These are phyloP conservation scores for Aphaenogaster floridana DNA, from an alignment of 1,140 invertebrate genomes.

Conservation along the genomic window DNA sequence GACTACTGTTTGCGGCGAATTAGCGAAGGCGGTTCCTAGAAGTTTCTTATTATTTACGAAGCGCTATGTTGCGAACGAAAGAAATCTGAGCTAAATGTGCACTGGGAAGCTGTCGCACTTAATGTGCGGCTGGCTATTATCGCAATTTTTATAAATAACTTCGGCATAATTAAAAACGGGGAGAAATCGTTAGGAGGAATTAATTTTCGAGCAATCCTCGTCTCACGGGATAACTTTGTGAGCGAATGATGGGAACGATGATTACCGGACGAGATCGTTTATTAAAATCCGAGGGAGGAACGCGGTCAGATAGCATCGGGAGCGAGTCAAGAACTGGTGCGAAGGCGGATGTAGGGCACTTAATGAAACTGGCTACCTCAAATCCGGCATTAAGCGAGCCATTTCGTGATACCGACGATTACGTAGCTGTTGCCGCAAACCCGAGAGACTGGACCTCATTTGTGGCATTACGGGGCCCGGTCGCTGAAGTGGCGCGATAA, in stretches of 20 bases:
- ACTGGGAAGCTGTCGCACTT: background rate
- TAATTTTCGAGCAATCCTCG: background rate
- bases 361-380: slow-evolving; percentile 67
- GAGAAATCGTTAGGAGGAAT: background rate
- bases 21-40: background rate
- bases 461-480: slow-evolving; percentile 30
- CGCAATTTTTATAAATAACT: slow-evolving; percentile 33
- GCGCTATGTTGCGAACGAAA: background rate
- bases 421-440: slow-evolving; percentile 17
- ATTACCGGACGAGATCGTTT: slow-evolving; percentile 37
- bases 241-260: slow-evolving; percentile 42
- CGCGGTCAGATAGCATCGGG: slow-evolving; percentile 31
- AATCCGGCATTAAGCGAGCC: slow-evolving; percentile 56
- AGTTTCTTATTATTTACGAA: slow-evolving; percentile 4
- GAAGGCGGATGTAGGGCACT: slow-evolving; percentile 28
- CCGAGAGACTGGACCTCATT: slow-evolving; percentile 43
- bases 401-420: slow-evolving; percentile 66
- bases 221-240: slow-evolving; percentile 30
- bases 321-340: slow-evolving; percentile 10
- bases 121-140: background rate
- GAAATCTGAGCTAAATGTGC: background rate
- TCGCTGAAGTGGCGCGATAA: slow-evolving; percentile 62
- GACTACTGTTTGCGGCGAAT: slow-evolving; percentile 16
- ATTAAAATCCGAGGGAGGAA: slow-evolving; percentile 23
- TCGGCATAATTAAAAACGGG: background rate